phyloP scores from a whole-genome alignment of 2,113 vertebrate species.

The Pongo pygmaeus region DNA sequence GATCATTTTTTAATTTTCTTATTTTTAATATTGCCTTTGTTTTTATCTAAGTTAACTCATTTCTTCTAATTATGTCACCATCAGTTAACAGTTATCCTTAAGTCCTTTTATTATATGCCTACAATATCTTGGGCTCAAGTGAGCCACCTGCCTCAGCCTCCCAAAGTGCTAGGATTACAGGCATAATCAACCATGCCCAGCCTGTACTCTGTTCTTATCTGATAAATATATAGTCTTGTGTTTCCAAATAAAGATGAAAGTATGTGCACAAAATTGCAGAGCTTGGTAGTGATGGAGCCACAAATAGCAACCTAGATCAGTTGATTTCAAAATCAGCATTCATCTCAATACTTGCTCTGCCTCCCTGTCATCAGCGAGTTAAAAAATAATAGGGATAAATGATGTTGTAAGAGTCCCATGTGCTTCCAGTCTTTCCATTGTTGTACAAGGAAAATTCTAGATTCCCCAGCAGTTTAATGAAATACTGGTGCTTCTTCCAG shows the following conservation, averaged over 20 bases:
- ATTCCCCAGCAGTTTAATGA: background rate
- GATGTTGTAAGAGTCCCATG: background rate
- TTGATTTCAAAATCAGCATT: background rate
- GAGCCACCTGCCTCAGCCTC: too few species aligned
- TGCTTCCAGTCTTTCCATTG: background rate
- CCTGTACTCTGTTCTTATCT: background rate
- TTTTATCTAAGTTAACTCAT: background rate
- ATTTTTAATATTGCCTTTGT: constrained; percentile 28
- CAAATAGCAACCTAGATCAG: background rate
- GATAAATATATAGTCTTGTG: background rate
- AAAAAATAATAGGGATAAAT: background rate
- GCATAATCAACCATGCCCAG: too few species aligned
- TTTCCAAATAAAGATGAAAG: background rate
- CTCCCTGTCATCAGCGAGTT: background rate
- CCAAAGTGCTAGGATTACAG: too few species aligned
- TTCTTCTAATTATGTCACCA: background rate
- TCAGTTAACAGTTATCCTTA: background rate
- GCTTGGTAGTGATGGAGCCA: background rate
- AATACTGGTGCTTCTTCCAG: background rate
- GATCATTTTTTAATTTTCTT: constrained; percentile 62
- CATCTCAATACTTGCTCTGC: background rate
- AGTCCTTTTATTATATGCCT: background rate
- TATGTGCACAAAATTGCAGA: background rate
- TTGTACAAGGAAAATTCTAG: background rate
- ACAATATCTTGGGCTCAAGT: background rate